Conservation (phyloP, 2,888 invertebrate genomes). For the Tuta absoluta region DNA sequence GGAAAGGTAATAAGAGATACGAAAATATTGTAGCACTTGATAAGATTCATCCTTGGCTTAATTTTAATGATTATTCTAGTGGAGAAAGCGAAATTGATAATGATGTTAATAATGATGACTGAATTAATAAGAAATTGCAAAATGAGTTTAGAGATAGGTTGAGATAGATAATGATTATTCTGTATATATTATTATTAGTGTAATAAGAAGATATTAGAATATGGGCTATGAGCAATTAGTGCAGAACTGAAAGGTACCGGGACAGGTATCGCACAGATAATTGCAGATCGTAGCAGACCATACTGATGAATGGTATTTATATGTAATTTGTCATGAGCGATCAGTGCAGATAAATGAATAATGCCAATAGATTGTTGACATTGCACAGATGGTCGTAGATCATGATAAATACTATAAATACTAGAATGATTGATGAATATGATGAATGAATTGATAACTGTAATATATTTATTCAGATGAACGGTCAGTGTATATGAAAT, state of each 20-base stretch:
- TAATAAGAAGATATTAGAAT: background rate
- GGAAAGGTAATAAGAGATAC: constrained; percentile 10
- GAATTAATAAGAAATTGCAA: background rate
- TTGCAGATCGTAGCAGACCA: too few relatives aligned
- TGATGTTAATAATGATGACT: too few relatives aligned
- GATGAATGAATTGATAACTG: constrained; percentile 1
- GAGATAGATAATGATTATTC: background rate
- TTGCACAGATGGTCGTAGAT: constrained; percentile 11
- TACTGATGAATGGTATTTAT: background rate
- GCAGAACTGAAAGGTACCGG: too few relatives aligned
- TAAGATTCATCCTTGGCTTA: too few relatives aligned
- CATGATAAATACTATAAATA: constrained; percentile 8
- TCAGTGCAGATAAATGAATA: constrained; percentile 11
- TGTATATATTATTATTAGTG: too few relatives aligned
- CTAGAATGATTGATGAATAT: background rate
- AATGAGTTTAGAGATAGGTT: background rate
- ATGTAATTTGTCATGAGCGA: background rate
- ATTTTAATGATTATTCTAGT: too few relatives aligned
- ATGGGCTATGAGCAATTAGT: too few relatives aligned
- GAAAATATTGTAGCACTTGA: too few relatives aligned
- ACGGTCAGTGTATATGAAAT: too few relatives aligned
- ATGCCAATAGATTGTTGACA: background rate
- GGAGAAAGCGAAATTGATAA: too few relatives aligned
- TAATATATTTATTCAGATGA: background rate
- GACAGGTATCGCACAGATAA: too few relatives aligned